Conservation (phyloP, 2,113 vertebrate species). For the Pseudorasbora parva region DNA sequence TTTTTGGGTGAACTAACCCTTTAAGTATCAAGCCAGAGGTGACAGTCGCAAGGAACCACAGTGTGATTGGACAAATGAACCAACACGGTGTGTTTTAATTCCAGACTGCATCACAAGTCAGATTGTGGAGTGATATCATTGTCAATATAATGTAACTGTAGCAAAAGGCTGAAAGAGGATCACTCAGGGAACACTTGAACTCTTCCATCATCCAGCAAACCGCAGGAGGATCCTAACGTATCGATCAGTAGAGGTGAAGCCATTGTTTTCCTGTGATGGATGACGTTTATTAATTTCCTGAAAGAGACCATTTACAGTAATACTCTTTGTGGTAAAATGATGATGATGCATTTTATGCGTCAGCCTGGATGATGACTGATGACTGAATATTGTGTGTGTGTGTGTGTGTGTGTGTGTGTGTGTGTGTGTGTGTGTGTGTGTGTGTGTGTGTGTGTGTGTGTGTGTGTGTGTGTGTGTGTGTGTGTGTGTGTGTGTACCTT, state of each 20-base stretch:
- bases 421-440: background rate
- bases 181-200: background rate
- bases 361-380: conserved; percentile 56
- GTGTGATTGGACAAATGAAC: no score
- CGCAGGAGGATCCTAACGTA: conserved; percentile 13
- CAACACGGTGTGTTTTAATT: no score
- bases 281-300: conserved; percentile 18
- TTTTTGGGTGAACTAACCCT: no score
- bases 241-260: conserved; percentile 22
- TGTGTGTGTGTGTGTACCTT: no score
- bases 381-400: background rate
- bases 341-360: conserved; percentile 32
- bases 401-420: background rate
- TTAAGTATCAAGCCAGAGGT: no score
- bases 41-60: no score
- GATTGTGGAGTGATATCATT: background rate
- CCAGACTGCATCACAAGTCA: no score
- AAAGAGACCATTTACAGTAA: conserved; percentile 27
- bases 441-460: no score
- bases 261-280: conserved; percentile 15
- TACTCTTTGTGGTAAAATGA: conserved; percentile 19
- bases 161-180: background rate
- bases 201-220: background rate
- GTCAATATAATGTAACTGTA: background rate
- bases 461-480: no score